phyloP scores from a whole-genome alignment of 2,113 vertebrate genomes.

The Microcebus ravelobensis region DNA sequence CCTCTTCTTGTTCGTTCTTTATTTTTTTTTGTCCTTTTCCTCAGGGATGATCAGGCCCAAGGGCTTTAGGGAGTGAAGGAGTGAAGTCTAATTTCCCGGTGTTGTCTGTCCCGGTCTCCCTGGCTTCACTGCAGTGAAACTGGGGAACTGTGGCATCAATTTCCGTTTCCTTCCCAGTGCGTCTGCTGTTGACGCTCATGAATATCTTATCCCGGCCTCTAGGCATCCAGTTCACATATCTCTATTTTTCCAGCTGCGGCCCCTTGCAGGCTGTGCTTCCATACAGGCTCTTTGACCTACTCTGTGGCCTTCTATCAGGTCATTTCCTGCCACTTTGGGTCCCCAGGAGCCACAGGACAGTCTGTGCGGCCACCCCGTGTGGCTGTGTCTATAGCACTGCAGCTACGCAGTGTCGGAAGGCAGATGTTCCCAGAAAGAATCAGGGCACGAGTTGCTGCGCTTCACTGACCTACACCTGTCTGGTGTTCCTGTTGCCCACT shows the following conservation, averaged over 20 bases:
- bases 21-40: neutral
- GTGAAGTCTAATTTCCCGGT: neutral
- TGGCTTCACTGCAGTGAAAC: neutral
- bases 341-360: fast-evolving
- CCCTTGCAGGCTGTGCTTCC: neutral
- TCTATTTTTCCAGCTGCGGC: neutral
- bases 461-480: too few species aligned
- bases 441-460: fast-evolving
- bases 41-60: neutral
- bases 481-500: fast-evolving
- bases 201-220: too few species aligned
- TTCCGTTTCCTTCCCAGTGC: neutral
- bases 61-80: neutral
- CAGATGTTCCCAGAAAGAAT: neutral
- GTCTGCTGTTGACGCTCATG: neutral
- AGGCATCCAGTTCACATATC: neutral
- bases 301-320: fast-evolving
- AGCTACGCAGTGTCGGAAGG: neutral
- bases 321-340: neutral
- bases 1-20: fast-evolving
- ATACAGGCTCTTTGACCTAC: neutral
- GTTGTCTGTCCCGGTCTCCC: fast-evolving
- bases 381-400: fast-evolving
- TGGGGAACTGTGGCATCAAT: fast-evolving
- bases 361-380: fast-evolving